phyloP scores from a whole-genome alignment of 2,888 invertebrate genomes.

The Nebria salina region DNA sequence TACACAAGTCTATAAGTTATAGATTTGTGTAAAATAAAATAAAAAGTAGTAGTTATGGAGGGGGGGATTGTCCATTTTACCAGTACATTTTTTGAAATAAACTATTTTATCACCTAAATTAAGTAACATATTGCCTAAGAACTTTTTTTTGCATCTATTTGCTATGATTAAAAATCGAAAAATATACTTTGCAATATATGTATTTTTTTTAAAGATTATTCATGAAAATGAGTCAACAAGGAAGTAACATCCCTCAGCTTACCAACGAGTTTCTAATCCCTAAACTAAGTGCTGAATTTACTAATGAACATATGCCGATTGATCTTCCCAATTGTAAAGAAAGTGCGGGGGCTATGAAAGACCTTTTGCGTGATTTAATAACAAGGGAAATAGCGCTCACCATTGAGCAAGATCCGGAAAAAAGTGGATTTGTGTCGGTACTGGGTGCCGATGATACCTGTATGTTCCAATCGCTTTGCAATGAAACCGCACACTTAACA shows the following conservation, averaged over 20 bases:
- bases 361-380: constrained; percentile 54
- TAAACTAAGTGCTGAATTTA: constrained; percentile 53
- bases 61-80: no score
- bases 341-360: constrained; percentile 53
- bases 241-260: constrained; percentile 14
- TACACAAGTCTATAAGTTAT: not conserved
- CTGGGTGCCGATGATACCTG: constrained; percentile 56
- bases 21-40: no score
- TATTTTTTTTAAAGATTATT: constrained; percentile 20
- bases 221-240: constrained; percentile 22
- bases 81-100: no score
- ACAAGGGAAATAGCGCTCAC: constrained; percentile 58
- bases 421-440: constrained; percentile 50
- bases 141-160: no score
- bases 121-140: no score
- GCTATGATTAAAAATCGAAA: no score
- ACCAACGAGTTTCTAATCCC: constrained; percentile 29
- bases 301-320: constrained; percentile 55
- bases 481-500: constrained; percentile 51
- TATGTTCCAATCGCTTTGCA: constrained; percentile 56
- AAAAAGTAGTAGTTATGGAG: no score
- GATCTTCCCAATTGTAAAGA: constrained; percentile 57
- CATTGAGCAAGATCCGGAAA: constrained; percentile 58
- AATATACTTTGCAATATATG: not conserved
- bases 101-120: no score